Base-by-base conservation (phyloP, 2,888 invertebrate genomes). In the Melangyna quadrimaculata region DNA sequence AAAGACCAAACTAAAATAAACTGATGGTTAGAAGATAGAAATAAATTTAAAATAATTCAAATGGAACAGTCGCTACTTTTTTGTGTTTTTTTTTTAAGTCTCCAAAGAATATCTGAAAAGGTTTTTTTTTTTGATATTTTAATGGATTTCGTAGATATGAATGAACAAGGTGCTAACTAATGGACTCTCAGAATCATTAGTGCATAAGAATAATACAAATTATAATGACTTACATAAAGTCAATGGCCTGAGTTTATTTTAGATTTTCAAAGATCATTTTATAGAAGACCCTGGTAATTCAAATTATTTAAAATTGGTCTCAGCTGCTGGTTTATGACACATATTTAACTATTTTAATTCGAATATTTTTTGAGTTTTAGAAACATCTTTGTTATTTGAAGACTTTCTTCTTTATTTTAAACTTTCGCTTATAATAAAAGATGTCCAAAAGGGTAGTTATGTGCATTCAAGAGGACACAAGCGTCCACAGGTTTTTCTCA, bases 31-130 rank as follows among this genome's bases (percentile, higher is more conserved):
- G 32, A 51, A 29, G 32, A 51, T 51, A 24, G 7, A 55, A 40
- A 48, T 19, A 63, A 57, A 57, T 17, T 17, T 70, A 32, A 22
- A 17, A 43, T 75, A 65, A 77, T 57, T 81, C 80, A 59, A 65
- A 70, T 71, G 81, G 77, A 81, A 81, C 71, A 40, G 57, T 72
- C n/a, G 32, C 40, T 55, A 69, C 45, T 37, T 45, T 29, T 29
- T 40, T 43, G n/a, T n/a, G n/a, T 22, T 55, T 43, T 29, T 43
- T 10, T n/a, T 32, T 35, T n/a, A 1, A 32, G 35, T 61, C 61
- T 57, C 2, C 1, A 14, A 27, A 9, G 10, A 55, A 59, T 19
- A 51, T 8, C 2, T 24, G 2, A 2, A 57, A 57, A 67, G 37
- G 43, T 35, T 63, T 63, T 53, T 53, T 19, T n/a, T n/a, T n/a